phyloP scores from a whole-genome alignment of 2,797 vertebrate genomes.

The Gambelia wislizenii region DNA sequence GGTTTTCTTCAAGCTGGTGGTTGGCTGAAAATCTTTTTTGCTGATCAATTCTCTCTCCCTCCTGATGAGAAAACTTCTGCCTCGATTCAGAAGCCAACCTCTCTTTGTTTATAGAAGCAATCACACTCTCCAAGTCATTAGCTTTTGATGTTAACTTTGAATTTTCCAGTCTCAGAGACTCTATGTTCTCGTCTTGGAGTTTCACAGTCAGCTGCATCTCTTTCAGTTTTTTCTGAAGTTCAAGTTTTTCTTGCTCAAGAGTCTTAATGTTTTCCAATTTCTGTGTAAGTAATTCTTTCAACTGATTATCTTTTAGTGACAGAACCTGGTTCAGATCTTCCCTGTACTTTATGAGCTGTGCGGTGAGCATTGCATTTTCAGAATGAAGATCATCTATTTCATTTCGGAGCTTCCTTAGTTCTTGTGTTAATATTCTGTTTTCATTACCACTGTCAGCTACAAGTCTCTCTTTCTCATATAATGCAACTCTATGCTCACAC shows the following conservation, averaged over 20 bases:
- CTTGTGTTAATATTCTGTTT: slow-evolving; percentile 83
- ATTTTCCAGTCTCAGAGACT: slow-evolving; percentile 79
- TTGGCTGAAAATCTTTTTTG: slow-evolving; percentile 47
- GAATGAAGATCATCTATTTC: slow-evolving; percentile 91
- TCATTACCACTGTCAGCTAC: slow-evolving; percentile 74
- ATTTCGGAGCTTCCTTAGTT: slow-evolving; percentile 83
- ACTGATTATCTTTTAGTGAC: slow-evolving; percentile 90
- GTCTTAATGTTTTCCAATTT: slow-evolving; percentile 87
- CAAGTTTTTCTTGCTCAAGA: slow-evolving; percentile 83
- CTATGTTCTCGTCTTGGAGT: slow-evolving; percentile 69
- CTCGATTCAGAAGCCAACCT: slow-evolving; percentile 69
- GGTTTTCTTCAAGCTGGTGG: slow-evolving; percentile 63
- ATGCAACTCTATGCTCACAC: slow-evolving; percentile 73
- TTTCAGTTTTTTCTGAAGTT: slow-evolving; percentile 79
- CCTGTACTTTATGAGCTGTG: slow-evolving; percentile 89
- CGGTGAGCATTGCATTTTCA: slow-evolving; percentile 91
- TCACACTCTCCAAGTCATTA: slow-evolving; percentile 69
- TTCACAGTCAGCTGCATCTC: slow-evolving; percentile 74
- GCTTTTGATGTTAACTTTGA: slow-evolving; percentile 72
- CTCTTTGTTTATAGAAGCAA: slow-evolving; percentile 74
- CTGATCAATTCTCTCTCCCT: slow-evolving; percentile 26
- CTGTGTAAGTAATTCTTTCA: slow-evolving; percentile 88
- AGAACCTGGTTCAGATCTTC: slow-evolving; percentile 91
- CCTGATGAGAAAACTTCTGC: slow-evolving; percentile 45
- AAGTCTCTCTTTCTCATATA: slow-evolving; percentile 76